Percentiles rank a stretch among this genome's conserved stretches.
Conservation (phyloP, 2,113 vertebrate species). For the Scolopax mira region DNA sequence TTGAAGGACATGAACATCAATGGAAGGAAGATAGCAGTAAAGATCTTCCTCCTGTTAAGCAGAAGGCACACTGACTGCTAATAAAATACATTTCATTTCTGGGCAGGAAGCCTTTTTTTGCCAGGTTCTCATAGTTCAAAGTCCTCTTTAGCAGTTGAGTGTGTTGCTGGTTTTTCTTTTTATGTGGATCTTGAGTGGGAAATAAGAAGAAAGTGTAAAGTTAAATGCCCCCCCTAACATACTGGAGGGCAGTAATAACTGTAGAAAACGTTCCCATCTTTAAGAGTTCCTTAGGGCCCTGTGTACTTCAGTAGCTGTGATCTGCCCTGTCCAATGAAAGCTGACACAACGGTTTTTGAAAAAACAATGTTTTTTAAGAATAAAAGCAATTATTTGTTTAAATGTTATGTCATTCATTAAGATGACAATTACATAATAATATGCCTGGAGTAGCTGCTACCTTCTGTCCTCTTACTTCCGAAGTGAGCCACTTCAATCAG, state of each 20-base stretch:
- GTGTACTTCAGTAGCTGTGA: neutral
- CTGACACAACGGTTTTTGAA: neutral
- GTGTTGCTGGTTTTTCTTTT: neutral
- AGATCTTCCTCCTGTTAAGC: neutral
- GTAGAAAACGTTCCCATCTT: neutral
- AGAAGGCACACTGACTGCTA: neutral
- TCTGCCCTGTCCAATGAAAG: neutral
- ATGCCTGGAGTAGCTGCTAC: neutral
- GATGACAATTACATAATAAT: neutral
- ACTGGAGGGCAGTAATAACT: neutral
- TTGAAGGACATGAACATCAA: neutral
- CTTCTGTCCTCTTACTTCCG: neutral
- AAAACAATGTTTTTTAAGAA: neutral
- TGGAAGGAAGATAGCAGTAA: neutral
- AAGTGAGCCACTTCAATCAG: neutral
- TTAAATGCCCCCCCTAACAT: neutral
- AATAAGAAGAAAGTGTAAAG: neutral
- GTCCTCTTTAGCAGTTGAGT: neutral
- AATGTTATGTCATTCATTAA: neutral
- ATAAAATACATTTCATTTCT: neutral
- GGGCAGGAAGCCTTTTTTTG: neutral
- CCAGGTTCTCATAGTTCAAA: neutral
- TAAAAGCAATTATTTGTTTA: neutral
- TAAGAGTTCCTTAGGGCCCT: neutral
- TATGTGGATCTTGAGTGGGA: neutral